Conservation (phyloP, 1,140 invertebrate genomes). For the Platorchestia sp. region DNA sequence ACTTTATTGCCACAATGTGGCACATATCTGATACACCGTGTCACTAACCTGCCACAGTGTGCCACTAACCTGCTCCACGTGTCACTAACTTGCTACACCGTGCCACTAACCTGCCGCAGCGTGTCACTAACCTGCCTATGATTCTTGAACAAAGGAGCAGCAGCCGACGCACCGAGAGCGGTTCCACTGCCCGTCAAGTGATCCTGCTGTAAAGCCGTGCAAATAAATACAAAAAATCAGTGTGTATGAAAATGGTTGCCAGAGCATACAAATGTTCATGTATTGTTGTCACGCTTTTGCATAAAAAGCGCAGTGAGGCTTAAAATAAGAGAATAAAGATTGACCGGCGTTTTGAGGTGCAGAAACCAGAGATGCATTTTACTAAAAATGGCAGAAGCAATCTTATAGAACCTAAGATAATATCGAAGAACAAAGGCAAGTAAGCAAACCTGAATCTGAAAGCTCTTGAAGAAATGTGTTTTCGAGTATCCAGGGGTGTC, state of each 20-base stretch:
- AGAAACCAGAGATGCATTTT: not conserved
- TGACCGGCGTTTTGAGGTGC: not conserved
- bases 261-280: not conserved
- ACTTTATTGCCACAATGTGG: too few relatives aligned
- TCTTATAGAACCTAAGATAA: not conserved
- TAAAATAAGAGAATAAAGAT: not conserved
- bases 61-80: too few relatives aligned
- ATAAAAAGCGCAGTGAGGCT: not conserved
- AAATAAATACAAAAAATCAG: not conserved
- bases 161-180: not conserved
- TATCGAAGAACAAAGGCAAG: not conserved
- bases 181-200: not conserved
- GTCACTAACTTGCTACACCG: too few relatives aligned
- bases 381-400: not conserved
- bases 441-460: not conserved
- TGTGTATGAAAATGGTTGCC: not conserved
- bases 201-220: not conserved
- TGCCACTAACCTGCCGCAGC: too few relatives aligned
- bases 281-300: not conserved
- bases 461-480: too few relatives aligned
- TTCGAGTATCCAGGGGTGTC: not conserved
- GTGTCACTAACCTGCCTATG: constrained; percentile 4
- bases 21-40: not conserved
- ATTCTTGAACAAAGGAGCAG: not conserved
- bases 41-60: not conserved